Percentiles rank a stretch among this genome's conserved stretches.
Evolutionary conservation across 1,140 invertebrate species (phyloP).

Genomic region (Nixonia krombeini): DNA sequence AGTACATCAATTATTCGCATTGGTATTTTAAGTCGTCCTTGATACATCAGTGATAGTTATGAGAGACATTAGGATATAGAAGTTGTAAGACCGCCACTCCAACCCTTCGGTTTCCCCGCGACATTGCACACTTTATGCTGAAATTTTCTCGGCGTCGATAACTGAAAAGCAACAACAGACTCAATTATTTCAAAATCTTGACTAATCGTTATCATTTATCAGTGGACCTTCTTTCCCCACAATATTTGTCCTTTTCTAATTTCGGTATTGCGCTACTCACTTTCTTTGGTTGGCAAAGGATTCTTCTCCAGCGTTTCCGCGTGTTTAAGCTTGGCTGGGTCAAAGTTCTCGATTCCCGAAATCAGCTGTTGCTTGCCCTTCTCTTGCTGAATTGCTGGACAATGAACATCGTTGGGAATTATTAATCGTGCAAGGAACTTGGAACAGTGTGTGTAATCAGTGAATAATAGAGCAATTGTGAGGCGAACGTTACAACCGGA

Average conservation of each 20-base stretch:
- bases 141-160: conserved; percentile 60
- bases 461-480: too few relatives aligned
- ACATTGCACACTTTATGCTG: conserved; percentile 45
- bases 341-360: conserved; percentile 90
- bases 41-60: conserved; percentile 63
- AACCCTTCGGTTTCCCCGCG: conserved; percentile 23
- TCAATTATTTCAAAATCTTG: background rate
- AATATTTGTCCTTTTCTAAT: too few relatives aligned
- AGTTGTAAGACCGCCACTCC: conserved; percentile 55
- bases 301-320: conserved; percentile 93
- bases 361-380: conserved; percentile 89
- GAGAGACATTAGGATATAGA: conserved; percentile 64
- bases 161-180: conserved; percentile 53
- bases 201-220: too few relatives aligned
- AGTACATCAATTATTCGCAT: conserved; percentile 53
- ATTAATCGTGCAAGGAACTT: too few relatives aligned
- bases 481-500: too few relatives aligned
- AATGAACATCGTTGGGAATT: too few relatives aligned
- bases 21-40: conserved; percentile 42
- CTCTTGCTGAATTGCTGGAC: conserved; percentile 89
- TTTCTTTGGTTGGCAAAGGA: conserved; percentile 83
- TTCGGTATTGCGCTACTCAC: conserved; percentile 39
- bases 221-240: too few relatives aligned
- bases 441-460: too few relatives aligned
- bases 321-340: conserved; percentile 87